Percentiles rank a stretch among this genome's conserved stretches.
These are phyloP conservation scores for Salminus brasiliensis DNA, from an alignment of 2,113 vertebrate species.

Conservation along the genomic window DNA sequence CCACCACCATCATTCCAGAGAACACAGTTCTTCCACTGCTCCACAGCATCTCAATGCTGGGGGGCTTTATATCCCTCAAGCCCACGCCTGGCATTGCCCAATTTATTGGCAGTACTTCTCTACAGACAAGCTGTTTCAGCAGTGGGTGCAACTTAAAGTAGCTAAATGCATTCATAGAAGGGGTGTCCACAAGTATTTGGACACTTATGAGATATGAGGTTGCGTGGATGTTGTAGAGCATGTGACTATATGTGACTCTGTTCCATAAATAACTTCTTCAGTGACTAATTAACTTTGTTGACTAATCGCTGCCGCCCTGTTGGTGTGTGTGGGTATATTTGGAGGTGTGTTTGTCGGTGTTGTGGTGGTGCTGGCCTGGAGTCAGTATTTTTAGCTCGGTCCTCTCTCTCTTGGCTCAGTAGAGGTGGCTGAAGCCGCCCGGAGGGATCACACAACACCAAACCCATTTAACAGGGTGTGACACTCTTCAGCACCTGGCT, in stretches of 20 bases:
- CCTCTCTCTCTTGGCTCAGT: conserved; percentile 16
- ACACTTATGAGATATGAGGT: too few relatives aligned
- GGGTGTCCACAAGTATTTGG: too few relatives aligned
- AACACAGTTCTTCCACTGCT: too few relatives aligned
- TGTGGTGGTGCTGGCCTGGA: background rate
- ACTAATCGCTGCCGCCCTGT: background rate
- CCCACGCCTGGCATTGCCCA: too few relatives aligned
- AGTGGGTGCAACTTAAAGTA: too few relatives aligned
- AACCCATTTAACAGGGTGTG: conserved; percentile 66
- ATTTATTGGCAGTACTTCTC: too few relatives aligned
- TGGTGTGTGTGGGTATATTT: conserved; percentile 7
- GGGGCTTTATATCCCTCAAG: too few relatives aligned
- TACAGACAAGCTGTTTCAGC: too few relatives aligned
- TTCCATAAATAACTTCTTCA: background rate
- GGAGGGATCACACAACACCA: conserved; percentile 59
- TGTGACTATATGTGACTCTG: background rate
- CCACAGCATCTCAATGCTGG: too few relatives aligned
- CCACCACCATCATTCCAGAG: too few relatives aligned
- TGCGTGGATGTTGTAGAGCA: background rate
- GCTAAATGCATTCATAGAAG: too few relatives aligned
- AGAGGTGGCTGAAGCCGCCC: conserved; percentile 46
- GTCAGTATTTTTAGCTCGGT: conserved; percentile 27
- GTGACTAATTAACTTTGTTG: background rate
- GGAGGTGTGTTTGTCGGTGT: background rate
- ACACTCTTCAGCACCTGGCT: conserved; percentile 61